A percentile compares a stretch with the other conserved stretches of the same genome.
phyloP scores from a whole-genome alignment of 2,113 vertebrate species.

The Poeciliopsis occidentalis region DNA sequence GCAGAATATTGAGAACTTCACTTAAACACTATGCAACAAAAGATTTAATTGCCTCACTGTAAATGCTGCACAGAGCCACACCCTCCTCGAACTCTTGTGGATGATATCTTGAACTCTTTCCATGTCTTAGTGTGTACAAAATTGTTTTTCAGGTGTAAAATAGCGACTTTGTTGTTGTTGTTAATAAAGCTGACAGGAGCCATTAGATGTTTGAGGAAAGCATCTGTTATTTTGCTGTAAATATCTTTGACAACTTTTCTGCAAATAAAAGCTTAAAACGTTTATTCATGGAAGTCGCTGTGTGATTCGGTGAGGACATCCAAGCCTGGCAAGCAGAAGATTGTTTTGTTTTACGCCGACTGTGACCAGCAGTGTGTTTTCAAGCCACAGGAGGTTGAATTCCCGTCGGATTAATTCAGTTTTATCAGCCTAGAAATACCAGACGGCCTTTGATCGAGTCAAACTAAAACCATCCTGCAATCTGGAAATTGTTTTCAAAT shows the following conservation, averaged over 20 bases:
- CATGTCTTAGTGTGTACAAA: constrained; percentile 43
- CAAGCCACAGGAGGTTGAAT: too few relatives aligned
- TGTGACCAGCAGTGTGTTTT: too few relatives aligned
- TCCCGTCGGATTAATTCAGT: too few relatives aligned
- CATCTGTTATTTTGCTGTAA: constrained; percentile 58
- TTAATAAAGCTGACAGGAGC: constrained; percentile 58
- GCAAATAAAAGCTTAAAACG: constrained; percentile 67
- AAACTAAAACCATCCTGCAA: too few relatives aligned
- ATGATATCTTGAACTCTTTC: constrained; percentile 16
- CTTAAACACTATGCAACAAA: constrained; percentile 71
- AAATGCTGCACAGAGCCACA: constrained; percentile 34
- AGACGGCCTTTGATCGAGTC: too few relatives aligned
- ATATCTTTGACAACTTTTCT: constrained; percentile 72
- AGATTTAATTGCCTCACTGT: constrained; percentile 51
- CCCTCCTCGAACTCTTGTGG: constrained; percentile 9
- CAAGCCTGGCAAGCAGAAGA: too few relatives aligned
- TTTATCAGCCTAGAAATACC: too few relatives aligned
- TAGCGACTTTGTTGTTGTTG: constrained; percentile 22
- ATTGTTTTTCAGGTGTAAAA: constrained; percentile 42
- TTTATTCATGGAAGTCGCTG: too few relatives aligned
- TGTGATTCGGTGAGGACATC: too few relatives aligned
- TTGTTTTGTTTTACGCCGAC: too few relatives aligned
- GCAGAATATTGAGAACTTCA: constrained; percentile 28
- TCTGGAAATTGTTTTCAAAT: too few relatives aligned
- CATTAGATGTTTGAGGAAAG: constrained; percentile 60